Conservation (phyloP, 2,113 vertebrate species). For the Chaetura pelagica region DNA sequence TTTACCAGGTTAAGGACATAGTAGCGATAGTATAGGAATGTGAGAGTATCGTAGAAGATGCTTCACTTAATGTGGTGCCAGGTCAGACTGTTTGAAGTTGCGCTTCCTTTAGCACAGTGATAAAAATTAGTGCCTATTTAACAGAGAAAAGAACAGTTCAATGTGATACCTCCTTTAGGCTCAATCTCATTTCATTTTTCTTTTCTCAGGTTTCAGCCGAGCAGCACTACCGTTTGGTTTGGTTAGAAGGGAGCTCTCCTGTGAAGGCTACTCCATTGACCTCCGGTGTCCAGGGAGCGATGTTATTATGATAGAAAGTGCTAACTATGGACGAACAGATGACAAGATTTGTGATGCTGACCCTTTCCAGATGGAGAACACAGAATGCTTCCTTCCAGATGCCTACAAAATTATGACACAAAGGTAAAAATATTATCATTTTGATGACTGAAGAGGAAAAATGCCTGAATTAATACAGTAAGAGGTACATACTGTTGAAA, state of each 20-base stretch:
- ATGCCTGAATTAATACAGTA: neutral
- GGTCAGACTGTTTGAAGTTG: neutral
- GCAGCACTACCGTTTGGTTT: constrained; percentile 95
- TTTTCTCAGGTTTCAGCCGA: constrained; percentile 90
- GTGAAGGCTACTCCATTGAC: constrained; percentile 98
- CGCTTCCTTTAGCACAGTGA: neutral
- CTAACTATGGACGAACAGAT: constrained; percentile 97
- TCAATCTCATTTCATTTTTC: neutral
- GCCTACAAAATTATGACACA: constrained; percentile 99
- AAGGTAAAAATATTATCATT: constrained; percentile 80
- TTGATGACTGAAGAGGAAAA: neutral
- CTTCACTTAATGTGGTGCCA: neutral
- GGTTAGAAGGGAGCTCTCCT: constrained; percentile 95
- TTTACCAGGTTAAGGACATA: neutral
- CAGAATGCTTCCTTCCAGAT: constrained; percentile 98
- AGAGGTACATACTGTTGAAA: neutral
- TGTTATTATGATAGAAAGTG: constrained; percentile 98
- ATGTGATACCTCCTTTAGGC: neutral
- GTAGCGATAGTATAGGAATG: neutral
- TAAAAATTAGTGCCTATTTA: neutral
- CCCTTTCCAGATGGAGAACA: constrained; percentile 99
- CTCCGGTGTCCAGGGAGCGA: constrained; percentile 98
- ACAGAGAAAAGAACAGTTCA: neutral
- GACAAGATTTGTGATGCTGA: constrained; percentile 99
- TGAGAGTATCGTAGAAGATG: neutral